Base-by-base conservation (phyloP, 2,888 invertebrate genomes). In the Galeopsomyia nigrocyanea region DNA sequence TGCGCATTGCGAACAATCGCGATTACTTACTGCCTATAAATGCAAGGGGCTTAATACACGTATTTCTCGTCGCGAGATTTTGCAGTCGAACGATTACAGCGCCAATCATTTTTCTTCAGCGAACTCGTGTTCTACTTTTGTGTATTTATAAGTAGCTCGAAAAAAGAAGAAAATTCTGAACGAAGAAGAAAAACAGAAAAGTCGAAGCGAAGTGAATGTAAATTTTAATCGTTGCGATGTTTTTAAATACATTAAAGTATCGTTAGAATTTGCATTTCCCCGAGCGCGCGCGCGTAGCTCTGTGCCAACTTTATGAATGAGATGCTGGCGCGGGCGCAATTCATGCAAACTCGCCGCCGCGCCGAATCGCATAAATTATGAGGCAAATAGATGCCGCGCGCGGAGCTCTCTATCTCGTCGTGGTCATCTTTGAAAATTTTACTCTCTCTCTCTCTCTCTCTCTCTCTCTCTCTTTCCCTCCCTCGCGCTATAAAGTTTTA, bases 281-380 rank as follows among this genome's bases (percentile, higher is more conserved):
- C 22, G 9, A n/a, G 19, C 9, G 14, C 6, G 7, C 9, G n/a
- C 3, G n/a, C 3, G 19, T 13, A 49, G 39, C 26, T 26, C 39
- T 39, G 39, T 39, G 13, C 50, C 49, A 73, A 68, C 60, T 73
- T 73, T 60, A 60, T 22, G 60, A 50, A 39, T 31, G 50, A 55
- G 26, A 51, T 17, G 55, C 14, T 21, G 13, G 58, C 39, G 22
- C 17, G 2, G n/a, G 26, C 50, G 21, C 63, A 39, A 64, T 56
- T 67, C 71, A 63, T 64, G 63, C 62, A 72, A 68, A 68, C 63
- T 67, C 65, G n/a, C 13, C 65, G n/a, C 13, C 26, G 10, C 22
- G 65, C 46, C 10, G 39, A 73, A 73, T 69, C 66, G 63, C 62
- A 64, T 58, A 67, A 74, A 70, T 67, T 65, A 68, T 69, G 51